Evolutionary conservation across 2,888 invertebrate species (phyloP), one percentile per base, ranked within the genome.

Genomic region (Lamproptera curius): DNA sequence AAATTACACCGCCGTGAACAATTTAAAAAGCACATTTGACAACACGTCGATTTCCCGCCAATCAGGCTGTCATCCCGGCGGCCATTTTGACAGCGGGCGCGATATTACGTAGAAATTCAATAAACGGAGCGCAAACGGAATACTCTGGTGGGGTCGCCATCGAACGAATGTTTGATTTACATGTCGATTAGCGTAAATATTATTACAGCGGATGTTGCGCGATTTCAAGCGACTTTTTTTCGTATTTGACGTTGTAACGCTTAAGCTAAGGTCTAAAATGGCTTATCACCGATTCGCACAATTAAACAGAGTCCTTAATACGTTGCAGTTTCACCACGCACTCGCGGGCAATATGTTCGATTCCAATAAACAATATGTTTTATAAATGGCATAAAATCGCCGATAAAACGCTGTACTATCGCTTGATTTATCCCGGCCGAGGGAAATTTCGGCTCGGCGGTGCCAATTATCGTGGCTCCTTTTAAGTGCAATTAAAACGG

Each of bases 401-500:
- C 57, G 56, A 68, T 73, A 68, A 68, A 54, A 62, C 67, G 65
- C 59, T 67, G 67, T 58, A 65, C 59, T 63, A 54, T 59, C 52
- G 46, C 51, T 67, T 73, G 73, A 77, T 73, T 76, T 73, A 76
- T 67, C 63, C 59, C 60, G 62, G 62, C 53, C 16, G 46, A 47
- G 44, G 59, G 42, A 52, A 46, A 49, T 50, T 54, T 52, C 42
- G 53, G 41, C 44, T 9, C 20, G 20, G 34, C 55, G 48, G 42
- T 52, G 53, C 63, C 69, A 75, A 75, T 77, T 74, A 76, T 70
- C 31, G 54, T 41, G 38, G 61, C 63, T 65, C 62, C 65, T 64
- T 68, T 69, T 61, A n/a, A 59, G 57, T 64, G 65, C 64, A 79
- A 76, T 80, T 78, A 78, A 78, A 79, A 75, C 76, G 70, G 79